Evolutionary conservation across 2,888 invertebrate species (phyloP).

Genomic region (Leuctra nigra): DNA sequence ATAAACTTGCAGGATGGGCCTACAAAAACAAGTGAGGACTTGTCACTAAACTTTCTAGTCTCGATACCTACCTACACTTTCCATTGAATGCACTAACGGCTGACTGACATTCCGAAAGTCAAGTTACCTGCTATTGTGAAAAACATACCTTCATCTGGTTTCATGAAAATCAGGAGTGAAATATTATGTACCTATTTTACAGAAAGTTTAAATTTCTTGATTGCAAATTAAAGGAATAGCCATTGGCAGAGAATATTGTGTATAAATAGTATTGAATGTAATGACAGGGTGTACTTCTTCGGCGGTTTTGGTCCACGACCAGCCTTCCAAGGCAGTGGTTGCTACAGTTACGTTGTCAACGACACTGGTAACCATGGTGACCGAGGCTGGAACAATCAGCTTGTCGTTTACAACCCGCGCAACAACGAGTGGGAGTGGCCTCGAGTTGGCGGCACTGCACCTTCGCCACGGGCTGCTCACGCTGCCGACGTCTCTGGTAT

Average conservation of each 20-base stretch:
- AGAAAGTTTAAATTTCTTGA: too few relatives aligned
- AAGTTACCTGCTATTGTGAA: too few relatives aligned
- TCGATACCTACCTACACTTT: too few relatives aligned
- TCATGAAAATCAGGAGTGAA: too few relatives aligned
- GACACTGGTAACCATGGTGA: conserved; percentile 19
- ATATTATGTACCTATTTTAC: too few relatives aligned
- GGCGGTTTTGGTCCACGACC: conserved; percentile 35
- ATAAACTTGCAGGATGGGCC: conserved; percentile 34
- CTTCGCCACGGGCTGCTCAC: conserved; percentile 42
- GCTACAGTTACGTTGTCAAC: conserved; percentile 24
- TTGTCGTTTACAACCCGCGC: conserved; percentile 34
- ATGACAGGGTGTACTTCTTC: conserved; percentile 35
- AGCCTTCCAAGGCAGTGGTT: conserved; percentile 3
- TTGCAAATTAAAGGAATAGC: not conserved
- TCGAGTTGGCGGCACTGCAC: conserved; percentile 36
- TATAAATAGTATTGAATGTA: too few relatives aligned
- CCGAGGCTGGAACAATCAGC: conserved; percentile 38
- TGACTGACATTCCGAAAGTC: too few relatives aligned
- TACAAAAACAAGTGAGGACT: conserved; percentile 32
- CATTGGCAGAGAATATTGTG: not conserved
- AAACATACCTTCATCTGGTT: too few relatives aligned
- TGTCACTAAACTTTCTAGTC: too few relatives aligned
- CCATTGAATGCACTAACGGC: too few relatives aligned
- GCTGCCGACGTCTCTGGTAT: conserved; percentile 35
- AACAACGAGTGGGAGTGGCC: conserved; percentile 34